A percentile compares a stretch with the other conserved stretches of the same genome.
These are phyloP conservation scores for Dipodomys stephensi DNA, from an alignment of 2,113 vertebrate species.

Conservation along the genomic window DNA sequence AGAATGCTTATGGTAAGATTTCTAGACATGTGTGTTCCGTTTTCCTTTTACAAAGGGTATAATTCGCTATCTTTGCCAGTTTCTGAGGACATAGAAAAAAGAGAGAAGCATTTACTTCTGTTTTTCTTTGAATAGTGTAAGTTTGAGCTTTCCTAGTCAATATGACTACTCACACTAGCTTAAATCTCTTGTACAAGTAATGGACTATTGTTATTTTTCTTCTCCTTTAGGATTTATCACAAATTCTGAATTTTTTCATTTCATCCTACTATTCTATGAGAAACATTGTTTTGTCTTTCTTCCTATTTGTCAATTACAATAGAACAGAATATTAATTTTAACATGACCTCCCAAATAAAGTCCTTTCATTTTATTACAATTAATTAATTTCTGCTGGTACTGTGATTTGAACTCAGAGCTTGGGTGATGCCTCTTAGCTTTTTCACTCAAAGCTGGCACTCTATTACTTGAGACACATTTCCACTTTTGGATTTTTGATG, in stretches of 20 bases:
- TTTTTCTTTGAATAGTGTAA: slow-evolving; percentile 36
- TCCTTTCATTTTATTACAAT: slow-evolving; percentile 6
- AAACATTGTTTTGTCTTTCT: slow-evolving; percentile 37
- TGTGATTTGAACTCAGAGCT: too few relatives aligned
- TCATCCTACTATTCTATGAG: slow-evolving; percentile 18
- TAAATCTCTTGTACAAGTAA: slow-evolving; percentile 7
- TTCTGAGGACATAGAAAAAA: not conserved
- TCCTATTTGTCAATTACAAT: slow-evolving; percentile 34
- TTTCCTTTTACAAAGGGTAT: not conserved
- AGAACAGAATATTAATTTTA: slow-evolving; percentile 39
- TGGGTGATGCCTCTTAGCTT: too few relatives aligned
- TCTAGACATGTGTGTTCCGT: slow-evolving; percentile 3
- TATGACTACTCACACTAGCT: not conserved
- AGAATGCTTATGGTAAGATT: slow-evolving; percentile 3
- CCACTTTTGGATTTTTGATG: too few relatives aligned
- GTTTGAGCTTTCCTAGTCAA: not conserved
- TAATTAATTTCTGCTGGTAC: too few relatives aligned
- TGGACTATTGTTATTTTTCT: slow-evolving; percentile 1
- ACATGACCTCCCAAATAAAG: not conserved
- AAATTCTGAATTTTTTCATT: slow-evolving; percentile 4
- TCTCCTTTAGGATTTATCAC: slow-evolving; percentile 1
- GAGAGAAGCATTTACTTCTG: not conserved
- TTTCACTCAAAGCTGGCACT: too few relatives aligned
- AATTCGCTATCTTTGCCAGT: slow-evolving; percentile 38
- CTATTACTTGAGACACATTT: too few relatives aligned